phyloP scores from a whole-genome alignment of 2,888 invertebrate genomes.

The Brenthis hecate region DNA sequence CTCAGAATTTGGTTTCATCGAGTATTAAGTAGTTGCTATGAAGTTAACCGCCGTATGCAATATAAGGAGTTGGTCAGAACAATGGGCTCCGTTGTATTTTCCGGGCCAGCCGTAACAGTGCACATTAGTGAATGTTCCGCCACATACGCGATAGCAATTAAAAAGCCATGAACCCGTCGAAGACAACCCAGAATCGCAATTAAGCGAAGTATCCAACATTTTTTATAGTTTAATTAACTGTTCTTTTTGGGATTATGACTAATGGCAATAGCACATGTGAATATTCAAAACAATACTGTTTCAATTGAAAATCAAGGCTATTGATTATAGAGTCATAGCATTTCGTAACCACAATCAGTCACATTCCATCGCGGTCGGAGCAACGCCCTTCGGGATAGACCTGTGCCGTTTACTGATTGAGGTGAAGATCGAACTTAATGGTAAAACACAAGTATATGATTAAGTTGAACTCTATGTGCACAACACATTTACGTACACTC shows the following conservation, averaged over 20 bases:
- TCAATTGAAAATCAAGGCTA: constrained; percentile 55
- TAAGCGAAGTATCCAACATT: constrained; percentile 20
- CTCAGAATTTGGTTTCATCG: constrained; percentile 70
- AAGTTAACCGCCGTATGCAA: constrained; percentile 72
- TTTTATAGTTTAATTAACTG: constrained; percentile 15
- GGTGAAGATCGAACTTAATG: constrained; percentile 37
- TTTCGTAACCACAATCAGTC: constrained; percentile 78
- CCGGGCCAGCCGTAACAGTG: constrained; percentile 64
- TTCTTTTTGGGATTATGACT: constrained; percentile 9
- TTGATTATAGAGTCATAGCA: constrained; percentile 65
- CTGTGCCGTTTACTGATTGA: constrained; percentile 61
- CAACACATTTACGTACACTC: too few relatives aligned
- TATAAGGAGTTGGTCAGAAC: constrained; percentile 72
- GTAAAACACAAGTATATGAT: constrained; percentile 13
- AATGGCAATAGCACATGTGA: constrained; percentile 3
- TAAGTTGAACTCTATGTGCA: not conserved
- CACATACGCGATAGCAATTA: constrained; percentile 72
- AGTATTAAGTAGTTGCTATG: constrained; percentile 56
- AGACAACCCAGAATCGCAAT: constrained; percentile 32
- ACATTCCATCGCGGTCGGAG: constrained; percentile 72
- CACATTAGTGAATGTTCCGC: constrained; percentile 72
- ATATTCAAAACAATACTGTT: constrained; percentile 44
- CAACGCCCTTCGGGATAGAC: constrained; percentile 71
- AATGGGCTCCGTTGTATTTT: constrained; percentile 68
- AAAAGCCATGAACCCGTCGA: constrained; percentile 63